phyloP scores from a whole-genome alignment of 2,113 vertebrate species.

The Cyphomyrus discorhynchus region DNA sequence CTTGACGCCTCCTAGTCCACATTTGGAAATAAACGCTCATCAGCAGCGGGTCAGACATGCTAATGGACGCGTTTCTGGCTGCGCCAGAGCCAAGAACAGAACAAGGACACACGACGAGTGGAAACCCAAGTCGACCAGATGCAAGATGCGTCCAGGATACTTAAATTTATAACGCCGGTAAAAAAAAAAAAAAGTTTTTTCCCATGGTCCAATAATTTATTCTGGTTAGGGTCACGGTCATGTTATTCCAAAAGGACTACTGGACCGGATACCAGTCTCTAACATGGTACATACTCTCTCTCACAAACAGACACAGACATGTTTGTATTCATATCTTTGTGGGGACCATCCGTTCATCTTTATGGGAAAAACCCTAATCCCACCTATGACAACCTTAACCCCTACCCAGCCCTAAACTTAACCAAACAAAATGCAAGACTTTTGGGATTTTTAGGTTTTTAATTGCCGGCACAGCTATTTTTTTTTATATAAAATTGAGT shows the following conservation, averaged over 20 bases:
- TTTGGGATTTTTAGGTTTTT: not conserved
- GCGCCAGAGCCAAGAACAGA: not conserved
- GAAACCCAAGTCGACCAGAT: not conserved
- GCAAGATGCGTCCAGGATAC: not conserved
- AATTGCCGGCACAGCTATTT: not conserved
- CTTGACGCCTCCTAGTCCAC: constrained; percentile 49
- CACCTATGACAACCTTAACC: no score
- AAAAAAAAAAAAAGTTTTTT: not conserved
- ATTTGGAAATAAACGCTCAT: constrained; percentile 62
- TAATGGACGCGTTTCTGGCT: constrained; percentile 46
- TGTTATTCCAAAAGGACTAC: not conserved
- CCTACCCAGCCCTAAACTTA: no score
- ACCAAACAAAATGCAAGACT: not conserved
- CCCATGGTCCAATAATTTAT: not conserved
- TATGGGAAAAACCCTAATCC: no score
- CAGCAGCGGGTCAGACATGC: constrained; percentile 59
- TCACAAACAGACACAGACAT: not conserved
- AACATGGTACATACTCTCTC: not conserved
- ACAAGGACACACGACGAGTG: constrained; percentile 49
- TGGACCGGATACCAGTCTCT: not conserved
- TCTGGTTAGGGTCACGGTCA: not conserved
- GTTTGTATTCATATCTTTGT: not conserved
- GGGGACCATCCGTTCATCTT: not conserved
- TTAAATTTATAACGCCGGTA: not conserved
- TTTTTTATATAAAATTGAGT: not conserved